Evolutionary conservation across 2,888 invertebrate species (phyloP), one percentile per base, ranked within the genome.

Genomic region (Mallateleia sp.): DNA sequence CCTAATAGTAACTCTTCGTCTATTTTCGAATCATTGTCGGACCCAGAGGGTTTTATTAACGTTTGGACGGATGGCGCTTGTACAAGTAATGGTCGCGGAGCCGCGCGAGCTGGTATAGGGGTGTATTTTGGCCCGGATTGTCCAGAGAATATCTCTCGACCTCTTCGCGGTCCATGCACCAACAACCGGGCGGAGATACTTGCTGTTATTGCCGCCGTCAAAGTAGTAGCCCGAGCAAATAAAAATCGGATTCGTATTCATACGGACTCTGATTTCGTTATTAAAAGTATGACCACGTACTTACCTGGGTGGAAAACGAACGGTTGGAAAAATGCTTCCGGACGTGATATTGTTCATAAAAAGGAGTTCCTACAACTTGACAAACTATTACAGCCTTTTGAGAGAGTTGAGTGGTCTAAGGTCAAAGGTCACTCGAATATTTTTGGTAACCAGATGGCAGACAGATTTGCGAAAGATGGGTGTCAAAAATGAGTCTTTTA

Each of bases 61-160:
- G 66, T 66, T 2, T 66, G 50, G 66, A 66, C 66, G 5, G 66
- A 66, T n/a, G 66, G 66, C 3, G 47, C 66, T 8, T 66, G 50
- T 32, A 2, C 32, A 1, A 18, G 45, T 22, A 64, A 64, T 25
- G 66, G 66, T 14, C 18, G 24, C 3, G 66, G 22, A 0, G 5
- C 18, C 14, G 66, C 66, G 3, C n/a, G 7, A 15, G 66, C 66
- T n/a, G 66, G 50, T 2, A 66, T 66, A 2, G 66, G 66, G 2
- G 66, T 50, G 0, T 66, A 66, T 25, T 50, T 66, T n/a, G 66
- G 66, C 8, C 66, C 66, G 0, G 50, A 50, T 20, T 50, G 50
- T 32, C 25, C 50, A 2, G 50, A 2, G 15, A 66, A 50, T n/a
- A 47, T 66, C 20, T 66, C 66, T 1, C 24, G 24, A 2, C 50